Percentiles rank a stretch among this genome's conserved stretches.
These are phyloP conservation scores for Rostratula benghalensis DNA, from an alignment of 2,113 vertebrate species.

Conservation along the genomic window DNA sequence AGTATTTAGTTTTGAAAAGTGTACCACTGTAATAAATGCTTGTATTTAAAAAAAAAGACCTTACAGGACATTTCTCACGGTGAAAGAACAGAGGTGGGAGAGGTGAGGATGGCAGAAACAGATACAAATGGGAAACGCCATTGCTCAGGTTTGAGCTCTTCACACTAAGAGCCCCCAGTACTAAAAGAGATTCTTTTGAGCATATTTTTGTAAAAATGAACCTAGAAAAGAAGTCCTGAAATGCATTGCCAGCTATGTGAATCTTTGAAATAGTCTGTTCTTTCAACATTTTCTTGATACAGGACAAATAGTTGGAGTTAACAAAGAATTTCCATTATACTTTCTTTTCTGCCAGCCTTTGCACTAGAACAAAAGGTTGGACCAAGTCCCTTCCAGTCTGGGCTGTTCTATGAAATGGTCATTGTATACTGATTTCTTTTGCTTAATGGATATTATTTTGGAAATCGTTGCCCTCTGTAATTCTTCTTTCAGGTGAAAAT, in stretches of 20 bases:
- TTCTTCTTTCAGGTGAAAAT: background rate
- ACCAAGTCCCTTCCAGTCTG: background rate
- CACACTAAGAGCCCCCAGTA: background rate
- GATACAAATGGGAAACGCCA: background rate
- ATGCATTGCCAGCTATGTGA: background rate
- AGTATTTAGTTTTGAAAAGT: background rate
- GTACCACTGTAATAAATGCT: background rate
- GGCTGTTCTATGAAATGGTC: background rate
- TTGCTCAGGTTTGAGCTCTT: background rate
- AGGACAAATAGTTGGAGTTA: background rate
- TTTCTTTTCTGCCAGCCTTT: background rate
- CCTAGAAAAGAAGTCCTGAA: background rate
- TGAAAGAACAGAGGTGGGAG: background rate
- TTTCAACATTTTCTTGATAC: background rate
- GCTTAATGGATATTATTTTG: background rate
- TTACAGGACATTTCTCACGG: background rate
- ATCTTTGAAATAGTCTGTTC: background rate
- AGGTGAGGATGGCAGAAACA: background rate
- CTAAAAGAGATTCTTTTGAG: background rate
- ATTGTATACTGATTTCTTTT: background rate
- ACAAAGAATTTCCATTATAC: background rate
- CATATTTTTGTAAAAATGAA: background rate
- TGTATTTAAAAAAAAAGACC: background rate
- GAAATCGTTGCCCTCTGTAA: background rate
- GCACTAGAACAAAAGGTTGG: background rate